These are phyloP conservation scores for Cynocephalus volans DNA, from an alignment of 2,113 vertebrate species.

Conservation along the genomic window DNA sequence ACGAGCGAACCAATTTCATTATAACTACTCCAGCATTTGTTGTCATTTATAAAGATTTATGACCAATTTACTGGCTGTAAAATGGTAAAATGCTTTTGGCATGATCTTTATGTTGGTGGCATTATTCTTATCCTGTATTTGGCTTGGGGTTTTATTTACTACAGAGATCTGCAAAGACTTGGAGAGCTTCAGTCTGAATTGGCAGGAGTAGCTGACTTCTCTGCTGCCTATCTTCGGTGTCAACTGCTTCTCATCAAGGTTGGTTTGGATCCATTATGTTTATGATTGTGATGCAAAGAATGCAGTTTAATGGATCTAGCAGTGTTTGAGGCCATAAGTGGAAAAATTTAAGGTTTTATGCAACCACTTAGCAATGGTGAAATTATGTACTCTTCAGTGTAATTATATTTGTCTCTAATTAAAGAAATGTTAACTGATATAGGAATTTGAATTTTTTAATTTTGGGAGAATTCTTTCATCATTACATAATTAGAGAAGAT, in stretches of 20 bases:
- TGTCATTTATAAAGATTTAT: background rate
- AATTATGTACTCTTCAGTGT: slow-evolving; percentile 1
- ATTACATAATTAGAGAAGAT: slow-evolving; percentile 28
- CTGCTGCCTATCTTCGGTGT: slow-evolving; percentile 96
- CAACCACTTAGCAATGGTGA: background rate
- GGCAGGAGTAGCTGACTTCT: slow-evolving; percentile 97
- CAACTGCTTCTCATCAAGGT: slow-evolving; percentile 98
- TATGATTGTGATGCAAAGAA: slow-evolving; percentile 23
- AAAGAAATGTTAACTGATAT: slow-evolving; percentile 58
- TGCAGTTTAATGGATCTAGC: background rate
- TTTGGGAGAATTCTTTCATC: slow-evolving; percentile 54
- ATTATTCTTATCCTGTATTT: slow-evolving; percentile 19
- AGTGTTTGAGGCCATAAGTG: background rate
- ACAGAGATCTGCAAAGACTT: slow-evolving; percentile 96
- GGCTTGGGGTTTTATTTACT: slow-evolving; percentile 56
- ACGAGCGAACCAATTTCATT: slow-evolving; percentile 25
- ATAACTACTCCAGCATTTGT: background rate
- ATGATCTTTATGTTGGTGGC: slow-evolving; percentile 3
- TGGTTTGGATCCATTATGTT: slow-evolving; percentile 49
- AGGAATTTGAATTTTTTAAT: slow-evolving; percentile 12
- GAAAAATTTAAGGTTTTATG: background rate
- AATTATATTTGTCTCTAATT: slow-evolving; percentile 62
- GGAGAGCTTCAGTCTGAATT: slow-evolving; percentile 97
- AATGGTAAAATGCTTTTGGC: slow-evolving; percentile 54
- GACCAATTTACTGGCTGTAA: background rate